Base-by-base conservation (phyloP, 2,113 vertebrate genomes). In the Anthoscopus minutus region DNA sequence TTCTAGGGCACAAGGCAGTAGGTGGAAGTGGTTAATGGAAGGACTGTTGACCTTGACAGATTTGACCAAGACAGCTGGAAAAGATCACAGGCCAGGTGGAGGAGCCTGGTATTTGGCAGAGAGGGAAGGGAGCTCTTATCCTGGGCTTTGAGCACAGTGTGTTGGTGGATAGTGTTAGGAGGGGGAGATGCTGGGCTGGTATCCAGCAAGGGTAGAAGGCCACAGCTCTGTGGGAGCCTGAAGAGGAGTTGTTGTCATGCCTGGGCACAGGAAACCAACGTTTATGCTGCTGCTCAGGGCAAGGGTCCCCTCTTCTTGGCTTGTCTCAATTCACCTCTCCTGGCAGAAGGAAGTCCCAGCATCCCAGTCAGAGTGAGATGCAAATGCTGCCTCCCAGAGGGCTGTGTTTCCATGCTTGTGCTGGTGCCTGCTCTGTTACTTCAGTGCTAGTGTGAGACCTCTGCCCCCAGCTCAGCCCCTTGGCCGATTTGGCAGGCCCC, bases 241-340 rank as follows among this genome's bases (percentile, higher is more conserved):
- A 51, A 51, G 8, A 23, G 17, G 21, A 10, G 17, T 16, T 44
- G 6, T 15, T 53, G 40, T 45, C 4, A 5, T 50, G 56, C 15
- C 60, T 86, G 65, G 40, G 44, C 33, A 48, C 4, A 28, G 51
- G 13, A 84, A 4, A 19, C 5, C 2, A 2, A 47, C 1, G 14
- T 42, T 70, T 62, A 19, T 16, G 13, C 8, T 92, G 5, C 47
- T 94, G 47, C 33, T 11, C 10, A 22, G 22, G 38, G 30, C 6
- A 23, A 0, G 0, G 2, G 6, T 69, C 6, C 11, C 15, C 30
- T 73, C n/a, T 61, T 38, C 64, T 71, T 51, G 47, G 48, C 35
- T 60, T 35, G 10, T 56, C 19, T 42, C 22, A 73, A 5, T 23
- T 15, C 22, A 25, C 0, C 2, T 62, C 44, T 79, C 13, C 24